Conservation (phyloP, 1,140 invertebrate genomes). For the Achroia grisella region DNA sequence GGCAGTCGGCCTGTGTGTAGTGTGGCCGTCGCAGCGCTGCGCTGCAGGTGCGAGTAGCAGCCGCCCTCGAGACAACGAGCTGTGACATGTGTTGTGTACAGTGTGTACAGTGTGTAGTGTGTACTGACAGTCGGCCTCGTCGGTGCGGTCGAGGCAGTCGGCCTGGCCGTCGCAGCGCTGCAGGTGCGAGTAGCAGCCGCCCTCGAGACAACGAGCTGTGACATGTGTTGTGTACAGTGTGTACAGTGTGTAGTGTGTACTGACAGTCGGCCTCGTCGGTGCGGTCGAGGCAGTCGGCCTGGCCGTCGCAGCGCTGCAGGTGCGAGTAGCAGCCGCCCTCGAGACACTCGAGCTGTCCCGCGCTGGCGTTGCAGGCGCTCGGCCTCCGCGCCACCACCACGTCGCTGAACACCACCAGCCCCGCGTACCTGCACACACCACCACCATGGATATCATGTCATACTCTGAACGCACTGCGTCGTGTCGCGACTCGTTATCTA, state of each 20-base stretch:
- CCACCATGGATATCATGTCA: too few species aligned
- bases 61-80: too few species aligned
- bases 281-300: slow-evolving; percentile 86
- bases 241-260: too few species aligned
- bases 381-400: slow-evolving; percentile 81
- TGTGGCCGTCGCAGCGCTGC: slow-evolving; percentile 90
- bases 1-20: slow-evolving; percentile 84
- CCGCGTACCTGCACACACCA: slow-evolving; percentile 80
- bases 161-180: slow-evolving; percentile 85
- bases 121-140: slow-evolving; percentile 87
- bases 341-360: slow-evolving; percentile 86
- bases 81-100: too few species aligned
- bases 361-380: slow-evolving; percentile 82
- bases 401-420: slow-evolving; percentile 90
- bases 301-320: slow-evolving; percentile 85
- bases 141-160: slow-evolving; percentile 90
- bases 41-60: too few species aligned
- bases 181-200: slow-evolving; percentile 84
- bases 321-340: slow-evolving; percentile 86
- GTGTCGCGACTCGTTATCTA: too few species aligned
- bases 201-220: slow-evolving; percentile 85
- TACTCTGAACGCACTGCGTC: too few species aligned
- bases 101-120: too few species aligned
- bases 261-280: slow-evolving; percentile 91
- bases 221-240: too few species aligned